Conservation (phyloP, 2,113 vertebrate species). For the Syrmaticus mikado region DNA sequence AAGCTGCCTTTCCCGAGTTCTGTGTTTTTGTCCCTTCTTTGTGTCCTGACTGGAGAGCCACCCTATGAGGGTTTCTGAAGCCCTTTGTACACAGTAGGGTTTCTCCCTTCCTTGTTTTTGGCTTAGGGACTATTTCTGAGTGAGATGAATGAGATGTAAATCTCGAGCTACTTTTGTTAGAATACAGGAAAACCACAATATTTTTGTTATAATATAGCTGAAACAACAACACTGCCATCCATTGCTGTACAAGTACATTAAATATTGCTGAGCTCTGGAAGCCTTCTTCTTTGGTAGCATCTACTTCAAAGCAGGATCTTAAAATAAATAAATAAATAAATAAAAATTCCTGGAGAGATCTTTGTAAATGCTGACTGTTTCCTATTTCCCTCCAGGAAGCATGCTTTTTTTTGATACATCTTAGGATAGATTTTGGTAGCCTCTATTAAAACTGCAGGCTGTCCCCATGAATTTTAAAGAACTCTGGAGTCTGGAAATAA, state of each 20-base stretch:
- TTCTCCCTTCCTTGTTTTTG: conserved; percentile 32
- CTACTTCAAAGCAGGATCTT: conserved; percentile 70
- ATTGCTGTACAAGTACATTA: conserved; percentile 37
- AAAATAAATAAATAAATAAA: neutral
- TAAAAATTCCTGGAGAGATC: conserved; percentile 29
- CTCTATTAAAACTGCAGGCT: conserved; percentile 2
- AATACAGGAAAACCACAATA: conserved; percentile 69
- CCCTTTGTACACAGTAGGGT: conserved; percentile 62
- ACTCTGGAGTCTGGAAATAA: conserved; percentile 9
- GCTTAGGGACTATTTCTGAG: conserved; percentile 21
- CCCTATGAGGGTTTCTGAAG: neutral
- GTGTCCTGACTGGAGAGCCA: conserved; percentile 18
- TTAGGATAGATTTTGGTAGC: conserved; percentile 15
- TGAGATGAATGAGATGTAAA: conserved; percentile 63
- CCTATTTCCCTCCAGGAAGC: conserved; percentile 58
- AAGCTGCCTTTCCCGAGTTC: neutral
- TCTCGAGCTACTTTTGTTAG: conserved; percentile 22
- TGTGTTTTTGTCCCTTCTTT: neutral
- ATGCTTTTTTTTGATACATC: conserved; percentile 20
- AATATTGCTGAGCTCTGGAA: conserved; percentile 61
- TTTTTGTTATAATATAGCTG: conserved; percentile 70
- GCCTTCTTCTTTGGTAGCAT: conserved; percentile 23
- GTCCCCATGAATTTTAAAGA: conserved; percentile 40
- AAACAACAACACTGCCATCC: conserved; percentile 62
- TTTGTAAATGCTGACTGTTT: conserved; percentile 56